These are phyloP conservation scores for Apodemia duryi DNA, from an alignment of 2,888 invertebrate genomes.

Conservation along the genomic window DNA sequence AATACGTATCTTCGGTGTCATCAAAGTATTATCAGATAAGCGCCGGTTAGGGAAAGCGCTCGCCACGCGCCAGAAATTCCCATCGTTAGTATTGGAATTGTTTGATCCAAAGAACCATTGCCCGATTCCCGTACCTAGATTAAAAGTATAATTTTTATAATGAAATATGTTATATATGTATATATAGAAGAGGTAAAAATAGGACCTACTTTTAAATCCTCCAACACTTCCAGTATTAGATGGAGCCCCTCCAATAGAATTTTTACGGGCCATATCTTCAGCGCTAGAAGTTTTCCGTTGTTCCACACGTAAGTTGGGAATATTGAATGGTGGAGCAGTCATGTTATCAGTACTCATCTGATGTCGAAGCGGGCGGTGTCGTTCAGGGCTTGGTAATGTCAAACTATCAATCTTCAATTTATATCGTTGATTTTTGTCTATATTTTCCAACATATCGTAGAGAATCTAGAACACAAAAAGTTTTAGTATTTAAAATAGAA, in stretches of 20 bases:
- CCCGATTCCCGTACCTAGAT: constrained; percentile 75
- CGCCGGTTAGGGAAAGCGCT: constrained; percentile 91
- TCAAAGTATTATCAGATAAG: constrained; percentile 93
- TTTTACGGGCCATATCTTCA: constrained; percentile 94
- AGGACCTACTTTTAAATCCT: constrained; percentile 44
- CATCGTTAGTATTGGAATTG: constrained; percentile 78
- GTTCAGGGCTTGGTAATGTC: constrained; percentile 86
- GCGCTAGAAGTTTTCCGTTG: constrained; percentile 94
- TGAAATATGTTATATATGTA: no score
- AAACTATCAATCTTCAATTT: constrained; percentile 92
- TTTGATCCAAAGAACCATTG: constrained; percentile 93
- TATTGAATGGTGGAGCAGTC: constrained; percentile 90
- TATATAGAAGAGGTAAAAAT: no score
- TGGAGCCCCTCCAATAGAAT: constrained; percentile 76
- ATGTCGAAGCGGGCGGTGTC: constrained; percentile 84
- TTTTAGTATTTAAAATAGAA: no score
- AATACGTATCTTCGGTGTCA: constrained; percentile 93
- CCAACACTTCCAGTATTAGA: constrained; percentile 38
- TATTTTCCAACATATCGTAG: constrained; percentile 94
- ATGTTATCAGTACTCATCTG: constrained; percentile 93
- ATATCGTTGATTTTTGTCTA: constrained; percentile 92
- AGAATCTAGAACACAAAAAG: constrained; percentile 78
- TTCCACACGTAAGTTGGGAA: constrained; percentile 92
- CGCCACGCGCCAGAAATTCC: constrained; percentile 91
- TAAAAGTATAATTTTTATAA: neutral